Evolutionary conservation across 2,113 vertebrate genomes (phyloP), one percentile per base, ranked within the genome.

Genomic region (Tyrannus savana): DNA sequence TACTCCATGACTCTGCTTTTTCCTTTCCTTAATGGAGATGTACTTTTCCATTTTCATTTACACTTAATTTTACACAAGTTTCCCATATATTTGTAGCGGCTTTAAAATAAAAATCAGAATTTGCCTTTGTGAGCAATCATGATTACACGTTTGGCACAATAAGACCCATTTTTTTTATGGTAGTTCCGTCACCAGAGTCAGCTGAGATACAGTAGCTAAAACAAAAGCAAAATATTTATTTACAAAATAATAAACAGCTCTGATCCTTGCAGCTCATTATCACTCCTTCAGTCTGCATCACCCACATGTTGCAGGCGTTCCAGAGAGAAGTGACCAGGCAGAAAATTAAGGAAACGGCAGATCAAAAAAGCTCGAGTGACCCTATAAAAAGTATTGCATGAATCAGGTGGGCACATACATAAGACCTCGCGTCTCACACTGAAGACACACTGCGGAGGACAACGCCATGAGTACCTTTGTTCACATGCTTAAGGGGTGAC

Each of bases 251-350:
- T 11, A 76, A 82, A 53, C 14, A 56, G 59, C 7, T 31, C 35
- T 22, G 55, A 83, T 58, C 35, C 53, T 33, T n/a, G 52, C 9
- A 39, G 46, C 25, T 35, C 11, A 3, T 41, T 63, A 66, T 27
- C 85, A 39, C 62, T 87, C 62, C 52, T 49, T 55, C 81, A n/a
- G 11, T 42, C 71, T 19, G 59, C 59, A 86, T 66, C 63, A 53
- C 72, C 64, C 84, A 94, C 91, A 69, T 64, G 66, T 62, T 91
- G 90, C 85, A 50, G 71, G 76, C 11, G 1, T 37, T 90, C 69
- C 62, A 30, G 37, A 44, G 33, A 77, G 8, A 52, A 85, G 30
- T 13, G 55, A 74, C 46, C 47, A 17, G 28, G 33, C 13, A 75
- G 63, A 84, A 89, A 77, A 79, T 0, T 6, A 69, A 64, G 66